Evolutionary conservation across 2,797 vertebrate genomes (phyloP).

Genomic region (Picus viridis): DNA sequence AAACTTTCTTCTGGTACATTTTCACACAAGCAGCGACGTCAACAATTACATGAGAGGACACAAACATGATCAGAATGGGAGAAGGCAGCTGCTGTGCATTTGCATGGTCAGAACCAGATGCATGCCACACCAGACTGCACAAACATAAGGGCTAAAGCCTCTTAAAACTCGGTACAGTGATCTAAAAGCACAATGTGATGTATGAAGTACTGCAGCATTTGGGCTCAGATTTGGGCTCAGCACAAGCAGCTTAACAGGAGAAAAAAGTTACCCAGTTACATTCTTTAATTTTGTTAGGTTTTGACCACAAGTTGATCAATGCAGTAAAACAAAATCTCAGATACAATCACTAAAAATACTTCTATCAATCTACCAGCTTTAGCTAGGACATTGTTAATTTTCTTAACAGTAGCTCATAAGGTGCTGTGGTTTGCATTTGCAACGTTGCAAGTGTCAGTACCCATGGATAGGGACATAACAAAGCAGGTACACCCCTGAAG

Average conservation of each 20-base stretch:
- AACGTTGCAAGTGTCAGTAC: no score
- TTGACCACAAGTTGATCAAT: not conserved
- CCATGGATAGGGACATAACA: not conserved
- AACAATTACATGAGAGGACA: not conserved
- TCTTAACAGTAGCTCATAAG: not conserved
- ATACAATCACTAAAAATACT: not conserved
- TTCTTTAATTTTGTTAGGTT: not conserved
- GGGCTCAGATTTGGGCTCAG: not conserved
- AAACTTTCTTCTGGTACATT: not conserved
- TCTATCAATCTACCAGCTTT: not conserved
- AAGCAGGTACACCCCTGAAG: not conserved
- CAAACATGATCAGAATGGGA: not conserved
- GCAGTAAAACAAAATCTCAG: not conserved
- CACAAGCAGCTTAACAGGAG: not conserved
- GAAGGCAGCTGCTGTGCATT: not conserved
- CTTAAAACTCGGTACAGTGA: not conserved
- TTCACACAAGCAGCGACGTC: not conserved
- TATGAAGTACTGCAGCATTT: no score
- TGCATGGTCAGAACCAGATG: not conserved
- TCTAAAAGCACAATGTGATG: not conserved
- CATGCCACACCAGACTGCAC: not conserved
- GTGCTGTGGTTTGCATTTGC: not conserved
- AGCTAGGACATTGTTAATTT: not conserved
- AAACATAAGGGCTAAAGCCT: rapidly evolving
- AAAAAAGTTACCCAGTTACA: not conserved